Evolutionary conservation across 1,140 invertebrate genomes (phyloP).

Genomic region (Drosophila arawakana): DNA sequence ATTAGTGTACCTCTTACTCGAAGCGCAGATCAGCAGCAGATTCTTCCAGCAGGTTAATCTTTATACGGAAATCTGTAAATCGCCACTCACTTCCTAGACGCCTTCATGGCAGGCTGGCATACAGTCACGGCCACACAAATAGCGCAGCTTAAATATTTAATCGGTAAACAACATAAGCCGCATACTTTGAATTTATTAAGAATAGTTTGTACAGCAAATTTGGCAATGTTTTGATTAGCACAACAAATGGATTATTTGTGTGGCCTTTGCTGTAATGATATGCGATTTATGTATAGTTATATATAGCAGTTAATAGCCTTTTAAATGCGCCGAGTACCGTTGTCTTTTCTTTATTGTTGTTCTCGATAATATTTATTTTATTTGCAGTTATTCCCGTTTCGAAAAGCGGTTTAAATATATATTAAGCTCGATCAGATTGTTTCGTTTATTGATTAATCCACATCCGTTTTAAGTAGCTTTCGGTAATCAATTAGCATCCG

Average conservation of each 20-base stretch:
- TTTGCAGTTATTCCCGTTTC: constrained; percentile 46
- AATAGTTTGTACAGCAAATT: background rate
- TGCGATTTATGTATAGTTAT: background rate
- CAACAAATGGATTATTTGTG: background rate
- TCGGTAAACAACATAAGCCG: too few species aligned
- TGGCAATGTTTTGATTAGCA: background rate
- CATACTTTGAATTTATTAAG: too few species aligned
- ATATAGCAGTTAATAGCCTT: background rate
- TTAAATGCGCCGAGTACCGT: constrained; percentile 24
- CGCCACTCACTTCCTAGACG: constrained; percentile 43
- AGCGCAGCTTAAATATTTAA: background rate
- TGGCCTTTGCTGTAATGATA: background rate
- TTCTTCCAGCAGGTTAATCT: constrained; percentile 12
- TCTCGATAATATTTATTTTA: constrained; percentile 10
- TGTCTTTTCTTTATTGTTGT: constrained; percentile 16
- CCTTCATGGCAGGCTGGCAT: constrained; percentile 9
- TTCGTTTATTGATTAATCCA: constrained; percentile 45
- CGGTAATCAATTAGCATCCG: constrained; percentile 16
- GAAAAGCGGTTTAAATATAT: constrained; percentile 27
- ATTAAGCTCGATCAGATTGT: constrained; percentile 19
- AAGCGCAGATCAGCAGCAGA: background rate
- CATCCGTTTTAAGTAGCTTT: constrained; percentile 32
- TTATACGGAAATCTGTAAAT: constrained; percentile 41
- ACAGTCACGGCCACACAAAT: background rate
- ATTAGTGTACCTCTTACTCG: constrained; percentile 29